These are phyloP conservation scores for Philonicus albiceps DNA, from an alignment of 2,888 invertebrate species.

Conservation along the genomic window DNA sequence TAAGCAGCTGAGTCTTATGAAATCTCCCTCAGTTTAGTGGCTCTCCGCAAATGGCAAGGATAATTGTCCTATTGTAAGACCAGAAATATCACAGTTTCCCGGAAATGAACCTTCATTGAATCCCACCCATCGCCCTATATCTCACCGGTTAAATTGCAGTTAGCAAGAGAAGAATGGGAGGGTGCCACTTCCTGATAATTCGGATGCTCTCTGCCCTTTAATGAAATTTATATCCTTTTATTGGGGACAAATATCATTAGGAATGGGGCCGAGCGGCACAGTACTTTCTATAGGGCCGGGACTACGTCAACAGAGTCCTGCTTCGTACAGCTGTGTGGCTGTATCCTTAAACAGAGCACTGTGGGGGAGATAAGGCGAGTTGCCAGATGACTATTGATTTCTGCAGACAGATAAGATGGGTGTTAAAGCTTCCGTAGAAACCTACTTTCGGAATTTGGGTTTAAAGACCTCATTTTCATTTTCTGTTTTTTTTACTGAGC, in stretches of 20 bases:
- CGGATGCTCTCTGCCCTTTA: background rate
- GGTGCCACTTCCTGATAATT: background rate
- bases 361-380: background rate
- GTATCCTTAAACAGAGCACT: background rate
- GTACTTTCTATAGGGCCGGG: background rate
- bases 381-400: background rate
- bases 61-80: background rate
- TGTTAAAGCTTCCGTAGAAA: background rate
- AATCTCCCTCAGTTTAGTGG: background rate
- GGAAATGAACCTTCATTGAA: background rate
- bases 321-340: background rate
- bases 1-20: background rate
- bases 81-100: background rate
- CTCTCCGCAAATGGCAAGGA: background rate
- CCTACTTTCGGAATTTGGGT: background rate
- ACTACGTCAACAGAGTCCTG: slow-evolving; percentile 9
- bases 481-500: background rate
- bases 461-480: background rate
- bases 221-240: slow-evolving; percentile 1
- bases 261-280: background rate
- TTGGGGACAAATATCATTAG: slow-evolving; percentile 7
- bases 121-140: background rate
- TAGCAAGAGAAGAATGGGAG: background rate
- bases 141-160: background rate
- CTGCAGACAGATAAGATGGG: background rate